Conservation (phyloP, 2,888 invertebrate species). For the Hanleya hanleyi region DNA sequence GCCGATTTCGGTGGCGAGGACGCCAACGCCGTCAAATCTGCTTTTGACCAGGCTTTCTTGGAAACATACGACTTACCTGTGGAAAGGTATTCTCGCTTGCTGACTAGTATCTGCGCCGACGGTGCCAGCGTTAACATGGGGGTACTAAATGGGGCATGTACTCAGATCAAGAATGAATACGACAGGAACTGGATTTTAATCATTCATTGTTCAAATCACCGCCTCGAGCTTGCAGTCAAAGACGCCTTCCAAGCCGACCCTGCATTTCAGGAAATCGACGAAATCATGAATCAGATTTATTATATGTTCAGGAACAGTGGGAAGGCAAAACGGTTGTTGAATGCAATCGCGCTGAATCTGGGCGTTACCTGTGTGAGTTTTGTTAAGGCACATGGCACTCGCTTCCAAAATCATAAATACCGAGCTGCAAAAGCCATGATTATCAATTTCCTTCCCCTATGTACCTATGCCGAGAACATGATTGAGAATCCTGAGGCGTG, state of each 20-base stretch:
- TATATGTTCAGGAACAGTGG: conserved; percentile 14
- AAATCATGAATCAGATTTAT: conserved; percentile 7
- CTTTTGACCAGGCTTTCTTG: conserved; percentile 9
- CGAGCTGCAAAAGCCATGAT: conserved; percentile 9
- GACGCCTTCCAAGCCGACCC: conserved; percentile 9
- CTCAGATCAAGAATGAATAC: neutral
- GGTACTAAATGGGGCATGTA: conserved; percentile 7
- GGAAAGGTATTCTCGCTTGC: neutral
- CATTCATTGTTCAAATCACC: conserved; percentile 11
- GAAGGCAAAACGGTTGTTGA: conserved; percentile 5
- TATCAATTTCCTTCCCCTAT: conserved; percentile 15
- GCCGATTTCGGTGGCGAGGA: conserved; percentile 11
- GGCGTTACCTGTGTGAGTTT: conserved; percentile 14
- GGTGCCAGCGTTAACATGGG: conserved; percentile 15
- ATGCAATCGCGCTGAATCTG: neutral
- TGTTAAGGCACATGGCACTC: conserved; percentile 3
- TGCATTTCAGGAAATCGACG: conserved; percentile 10
- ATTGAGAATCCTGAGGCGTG: neutral
- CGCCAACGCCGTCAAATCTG: neutral
- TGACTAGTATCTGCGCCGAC: neutral
- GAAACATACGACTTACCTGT: neutral
- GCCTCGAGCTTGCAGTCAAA: conserved; percentile 11
- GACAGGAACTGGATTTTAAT: conserved; percentile 13
- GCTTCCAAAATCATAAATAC: conserved; percentile 13
- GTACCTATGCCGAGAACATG: conserved; percentile 3